Evolutionary conservation across 2,113 vertebrate genomes (phyloP).

Genomic region (Aythya baeri): DNA sequence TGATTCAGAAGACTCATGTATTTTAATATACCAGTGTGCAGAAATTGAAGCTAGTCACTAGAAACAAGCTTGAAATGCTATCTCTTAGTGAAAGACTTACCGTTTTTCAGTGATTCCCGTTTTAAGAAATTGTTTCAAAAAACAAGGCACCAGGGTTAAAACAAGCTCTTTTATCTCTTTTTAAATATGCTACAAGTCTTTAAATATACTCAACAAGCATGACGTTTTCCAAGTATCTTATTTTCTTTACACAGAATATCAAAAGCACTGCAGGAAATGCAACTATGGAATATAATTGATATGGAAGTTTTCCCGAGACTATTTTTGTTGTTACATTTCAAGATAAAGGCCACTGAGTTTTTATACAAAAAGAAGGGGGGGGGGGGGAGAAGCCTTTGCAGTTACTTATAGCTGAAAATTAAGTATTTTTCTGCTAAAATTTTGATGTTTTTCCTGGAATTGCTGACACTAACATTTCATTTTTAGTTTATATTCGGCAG

Average conservation of each 20-base stretch:
- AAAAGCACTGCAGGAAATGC: background rate
- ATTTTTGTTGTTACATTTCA: constrained; percentile 23
- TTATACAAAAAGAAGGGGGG: background rate
- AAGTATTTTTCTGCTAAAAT: constrained; percentile 40
- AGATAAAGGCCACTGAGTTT: background rate
- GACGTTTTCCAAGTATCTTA: background rate
- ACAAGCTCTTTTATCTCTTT: background rate
- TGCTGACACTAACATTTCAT: background rate
- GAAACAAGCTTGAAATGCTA: constrained; percentile 1
- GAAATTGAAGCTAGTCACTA: background rate
- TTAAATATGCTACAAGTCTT: background rate
- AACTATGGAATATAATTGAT: background rate
- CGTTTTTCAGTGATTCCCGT: background rate
- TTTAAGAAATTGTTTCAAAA: background rate
- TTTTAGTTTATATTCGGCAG: constrained; percentile 39
- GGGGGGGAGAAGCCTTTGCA: background rate
- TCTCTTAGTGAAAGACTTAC: background rate
- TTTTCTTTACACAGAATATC: constrained; percentile 11
- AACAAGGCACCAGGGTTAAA: background rate
- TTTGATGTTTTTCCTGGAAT: constrained; percentile 47
- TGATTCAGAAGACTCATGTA: background rate
- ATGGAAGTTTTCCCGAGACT: background rate
- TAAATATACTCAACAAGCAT: background rate
- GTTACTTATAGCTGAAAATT: constrained; percentile 32
- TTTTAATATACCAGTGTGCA: background rate